These are phyloP conservation scores for Agonopterix heracliana DNA, from an alignment of 2,888 invertebrate species.

Conservation along the genomic window DNA sequence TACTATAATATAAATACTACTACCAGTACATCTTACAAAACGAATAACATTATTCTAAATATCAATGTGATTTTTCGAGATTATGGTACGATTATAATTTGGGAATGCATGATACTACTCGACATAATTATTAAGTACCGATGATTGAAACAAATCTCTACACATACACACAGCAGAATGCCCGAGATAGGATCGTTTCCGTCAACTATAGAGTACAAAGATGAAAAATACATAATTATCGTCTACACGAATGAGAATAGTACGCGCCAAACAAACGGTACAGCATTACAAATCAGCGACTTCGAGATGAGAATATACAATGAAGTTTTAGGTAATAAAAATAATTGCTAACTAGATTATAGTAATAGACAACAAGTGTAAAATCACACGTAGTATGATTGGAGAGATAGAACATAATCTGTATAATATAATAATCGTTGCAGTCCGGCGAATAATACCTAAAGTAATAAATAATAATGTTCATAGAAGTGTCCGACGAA, in stretches of 20 bases:
- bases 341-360: conserved; percentile 35
- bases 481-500: conserved; percentile 20
- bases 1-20: conserved; percentile 52
- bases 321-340: conserved; percentile 68
- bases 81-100: conserved; percentile 66
- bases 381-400: conserved; percentile 5
- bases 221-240: conserved; percentile 43
- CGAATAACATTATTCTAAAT: conserved; percentile 69
- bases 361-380: conserved; percentile 7
- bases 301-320: conserved; percentile 32
- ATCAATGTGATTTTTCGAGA: conserved; percentile 63
- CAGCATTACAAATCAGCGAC: conserved; percentile 25
- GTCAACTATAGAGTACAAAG: conserved; percentile 46
- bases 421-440: conserved; percentile 9
- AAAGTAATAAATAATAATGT: conserved; percentile 38
- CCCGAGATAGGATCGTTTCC: conserved; percentile 41
- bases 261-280: conserved; percentile 15
- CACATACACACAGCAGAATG: conserved; percentile 55
- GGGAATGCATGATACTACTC: conserved; percentile 73
- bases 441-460: conserved; percentile 33
- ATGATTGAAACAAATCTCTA: conserved; percentile 54
- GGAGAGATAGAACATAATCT: conserved; percentile 4
- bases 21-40: conserved; percentile 67
- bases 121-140: conserved; percentile 71
- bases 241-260: conserved; percentile 26